Base-by-base conservation (phyloP, 2,888 invertebrate species). In the Stenchaetothrips biformis region DNA sequence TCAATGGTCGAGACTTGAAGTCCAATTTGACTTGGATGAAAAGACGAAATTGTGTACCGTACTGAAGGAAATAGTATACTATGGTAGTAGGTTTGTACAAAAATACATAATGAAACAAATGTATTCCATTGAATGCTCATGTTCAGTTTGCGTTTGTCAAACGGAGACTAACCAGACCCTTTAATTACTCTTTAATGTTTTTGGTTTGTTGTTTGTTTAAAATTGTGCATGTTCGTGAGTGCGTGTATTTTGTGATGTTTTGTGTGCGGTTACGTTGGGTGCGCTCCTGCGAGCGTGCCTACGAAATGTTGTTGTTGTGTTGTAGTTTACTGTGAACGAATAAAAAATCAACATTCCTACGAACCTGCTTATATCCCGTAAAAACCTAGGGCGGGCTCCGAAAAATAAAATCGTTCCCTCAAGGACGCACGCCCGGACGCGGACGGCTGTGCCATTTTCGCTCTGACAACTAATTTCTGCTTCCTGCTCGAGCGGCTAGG, bases 81-180 rank as follows among this genome's bases (percentile, higher is more conserved):
- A 37, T 37, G 37, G 37, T 37, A 37, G 37, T 37, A 37, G 37
- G 37, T 37, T 37, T 37, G 37, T 37, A 37, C 37, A 37, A 37
- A 37, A 37, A 4, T 37, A 37, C 37, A 37, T 37, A 37, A 2
- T 37, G 37, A 37, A 37, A 37, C 37, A 37, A 53, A 74, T 74
- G 67, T 59, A 74, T 74, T 74, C 67, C 21, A 74, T 74, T 74
- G 67, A 74, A 74, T 74, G 67, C 67, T 74, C 67, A 74, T 25
- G 21, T 25, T 13, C 13, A 8, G 6, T 53, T 53, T 59, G 16
- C 59, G 59, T 74, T 67, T 67, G 21, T 74, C 25, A 74, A 8
- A 74, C 67, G 21, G 67, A 74, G 59, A 59, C 59, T 59, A 59
- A 59, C 18, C 59, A 59, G 25, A 74, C 25, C 7, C 25, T 74